A percentile compares a stretch with the other conserved stretches of the same genome.
Evolutionary conservation across 2,113 vertebrate species (phyloP).

Genomic region (Clinocottus analis): DNA sequence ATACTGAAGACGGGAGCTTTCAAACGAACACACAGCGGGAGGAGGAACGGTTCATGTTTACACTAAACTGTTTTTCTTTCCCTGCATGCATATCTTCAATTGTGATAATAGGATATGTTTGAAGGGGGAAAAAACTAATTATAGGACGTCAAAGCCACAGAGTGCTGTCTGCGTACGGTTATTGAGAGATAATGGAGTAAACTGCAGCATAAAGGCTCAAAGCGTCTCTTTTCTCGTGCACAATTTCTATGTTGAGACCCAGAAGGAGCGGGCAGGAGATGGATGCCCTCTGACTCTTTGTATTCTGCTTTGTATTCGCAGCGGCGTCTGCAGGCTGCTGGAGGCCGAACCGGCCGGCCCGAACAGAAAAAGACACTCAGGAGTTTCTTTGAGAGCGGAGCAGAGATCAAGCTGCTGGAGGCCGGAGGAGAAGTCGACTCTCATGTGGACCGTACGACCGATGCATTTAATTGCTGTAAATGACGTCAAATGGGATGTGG

Average conservation of each 20-base stretch:
- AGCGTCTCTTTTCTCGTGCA: conserved; percentile 2
- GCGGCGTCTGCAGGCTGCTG: conserved; percentile 50
- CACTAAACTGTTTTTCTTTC: background rate
- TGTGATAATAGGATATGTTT: background rate
- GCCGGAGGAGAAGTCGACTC: conserved; percentile 7
- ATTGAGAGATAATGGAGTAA: conserved; percentile 23
- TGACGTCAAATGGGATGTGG: background rate
- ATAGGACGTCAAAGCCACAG: background rate
- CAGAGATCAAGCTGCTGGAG: conserved; percentile 40
- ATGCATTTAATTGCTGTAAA: background rate
- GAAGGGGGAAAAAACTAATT: too few relatives aligned
- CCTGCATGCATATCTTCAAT: background rate
- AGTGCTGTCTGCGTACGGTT: background rate
- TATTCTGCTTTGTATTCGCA: conserved; percentile 58
- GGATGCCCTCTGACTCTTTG: conserved; percentile 41
- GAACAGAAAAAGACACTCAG: conserved; percentile 38
- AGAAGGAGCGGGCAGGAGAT: conserved; percentile 47
- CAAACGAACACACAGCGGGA: background rate
- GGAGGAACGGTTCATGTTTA: too few relatives aligned
- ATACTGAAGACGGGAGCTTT: background rate
- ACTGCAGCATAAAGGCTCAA: background rate
- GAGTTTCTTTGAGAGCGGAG: conserved; percentile 20
- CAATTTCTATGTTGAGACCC: conserved; percentile 29
- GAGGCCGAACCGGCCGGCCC: conserved; percentile 48
- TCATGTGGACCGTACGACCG: background rate